Conservation (phyloP, 2,797 vertebrate species). For the Champsocephalus gunnari region DNA sequence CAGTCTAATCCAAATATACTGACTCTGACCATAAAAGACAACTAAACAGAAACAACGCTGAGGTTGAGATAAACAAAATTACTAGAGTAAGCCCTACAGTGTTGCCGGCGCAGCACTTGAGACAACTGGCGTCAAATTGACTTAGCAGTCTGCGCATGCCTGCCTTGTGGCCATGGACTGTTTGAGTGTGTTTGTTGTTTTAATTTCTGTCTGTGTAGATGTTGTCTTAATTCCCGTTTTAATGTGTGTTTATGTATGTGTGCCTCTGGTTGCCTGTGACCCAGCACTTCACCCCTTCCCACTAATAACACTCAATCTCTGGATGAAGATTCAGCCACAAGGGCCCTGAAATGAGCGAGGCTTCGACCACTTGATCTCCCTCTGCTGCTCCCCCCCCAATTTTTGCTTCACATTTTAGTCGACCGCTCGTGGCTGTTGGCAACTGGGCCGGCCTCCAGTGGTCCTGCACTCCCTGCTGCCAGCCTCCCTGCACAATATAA, state of each 20-base stretch:
- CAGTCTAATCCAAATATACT: constrained; percentile 26
- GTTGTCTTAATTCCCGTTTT: constrained; percentile 58
- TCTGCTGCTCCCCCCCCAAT: constrained; percentile 35
- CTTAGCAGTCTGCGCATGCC: constrained; percentile 44
- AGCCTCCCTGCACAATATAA: constrained; percentile 22
- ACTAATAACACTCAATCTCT: constrained; percentile 62
- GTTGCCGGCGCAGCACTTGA: constrained; percentile 42
- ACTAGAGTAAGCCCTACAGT: constrained; percentile 26
- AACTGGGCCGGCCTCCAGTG: constrained; percentile 34
- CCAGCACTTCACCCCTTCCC: constrained; percentile 65
- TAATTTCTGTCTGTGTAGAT: constrained; percentile 52
- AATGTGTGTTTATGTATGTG: constrained; percentile 24
- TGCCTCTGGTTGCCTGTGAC: constrained; percentile 54
- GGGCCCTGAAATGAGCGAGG: constrained; percentile 63
- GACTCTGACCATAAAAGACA: constrained; percentile 31
- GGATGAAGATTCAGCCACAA: constrained; percentile 61
- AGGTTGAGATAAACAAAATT: constrained; percentile 41
- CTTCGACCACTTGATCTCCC: constrained; percentile 62
- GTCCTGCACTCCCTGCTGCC: constrained; percentile 17
- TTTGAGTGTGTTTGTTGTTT: constrained; percentile 37
- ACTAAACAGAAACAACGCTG: constrained; percentile 19
- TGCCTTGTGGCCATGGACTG: constrained; percentile 47
- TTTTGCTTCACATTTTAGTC: constrained; percentile 56
- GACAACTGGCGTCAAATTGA: constrained; percentile 60
- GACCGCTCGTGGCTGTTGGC: constrained; percentile 44